phyloP scores from a whole-genome alignment of 2,797 vertebrate genomes.

The Peromyscus nudipes region DNA sequence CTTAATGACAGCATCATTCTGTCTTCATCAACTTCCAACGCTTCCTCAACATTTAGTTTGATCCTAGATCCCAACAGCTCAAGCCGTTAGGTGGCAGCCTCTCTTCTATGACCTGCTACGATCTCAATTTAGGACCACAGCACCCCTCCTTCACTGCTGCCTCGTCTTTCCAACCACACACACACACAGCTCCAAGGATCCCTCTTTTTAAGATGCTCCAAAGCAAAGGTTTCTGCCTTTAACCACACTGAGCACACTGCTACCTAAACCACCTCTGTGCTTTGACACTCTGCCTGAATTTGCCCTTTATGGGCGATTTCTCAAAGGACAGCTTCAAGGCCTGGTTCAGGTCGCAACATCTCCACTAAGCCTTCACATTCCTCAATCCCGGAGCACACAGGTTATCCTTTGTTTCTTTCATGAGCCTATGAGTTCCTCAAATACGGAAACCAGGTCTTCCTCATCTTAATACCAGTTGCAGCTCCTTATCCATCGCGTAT shows the following conservation, averaged over 20 bases:
- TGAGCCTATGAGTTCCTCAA: constrained; percentile 5
- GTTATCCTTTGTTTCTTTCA: constrained; percentile 5
- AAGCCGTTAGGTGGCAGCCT: not conserved
- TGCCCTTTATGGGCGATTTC: not conserved
- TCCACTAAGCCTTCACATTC: not conserved
- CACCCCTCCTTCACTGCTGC: not conserved
- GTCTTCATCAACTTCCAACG: not conserved
- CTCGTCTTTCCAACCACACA: not conserved
- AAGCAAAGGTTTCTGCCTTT: not conserved
- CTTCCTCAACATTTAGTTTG: not conserved
- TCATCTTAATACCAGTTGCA: not conserved
- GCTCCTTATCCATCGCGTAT: not conserved
- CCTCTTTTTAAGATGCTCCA: constrained; percentile 7
- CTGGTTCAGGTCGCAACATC: not conserved
- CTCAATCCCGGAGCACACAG: not conserved
- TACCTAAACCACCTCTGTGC: not conserved
- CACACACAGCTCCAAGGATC: not conserved
- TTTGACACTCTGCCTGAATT: not conserved
- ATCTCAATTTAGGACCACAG: not conserved
- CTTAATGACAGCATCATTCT: not conserved
- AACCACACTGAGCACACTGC: not conserved
- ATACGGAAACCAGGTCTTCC: not conserved
- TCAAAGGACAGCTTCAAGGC: not conserved
- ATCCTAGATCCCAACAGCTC: not conserved
- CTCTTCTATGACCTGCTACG: not conserved